These are phyloP conservation scores for Miltochrista miniata DNA, from an alignment of 2,888 invertebrate species.

Conservation along the genomic window DNA sequence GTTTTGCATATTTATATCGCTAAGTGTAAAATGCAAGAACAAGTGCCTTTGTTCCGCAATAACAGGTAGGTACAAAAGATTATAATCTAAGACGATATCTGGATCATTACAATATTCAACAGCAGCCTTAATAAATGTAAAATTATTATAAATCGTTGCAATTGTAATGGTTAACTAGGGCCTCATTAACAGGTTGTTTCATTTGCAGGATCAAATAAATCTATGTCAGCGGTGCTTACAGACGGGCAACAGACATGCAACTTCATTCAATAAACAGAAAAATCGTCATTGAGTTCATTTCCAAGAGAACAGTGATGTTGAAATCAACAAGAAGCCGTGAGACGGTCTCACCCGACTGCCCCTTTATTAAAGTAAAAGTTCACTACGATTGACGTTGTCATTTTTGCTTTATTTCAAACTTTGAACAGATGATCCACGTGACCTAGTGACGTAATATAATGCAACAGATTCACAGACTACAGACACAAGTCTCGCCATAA, in stretches of 20 bases:
- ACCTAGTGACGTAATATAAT: too few relatives aligned
- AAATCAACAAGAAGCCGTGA: too few relatives aligned
- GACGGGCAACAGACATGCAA: slow-evolving; percentile 15
- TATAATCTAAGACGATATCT: slow-evolving; percentile 26
- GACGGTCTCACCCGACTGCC: too few relatives aligned
- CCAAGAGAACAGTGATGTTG: too few relatives aligned
- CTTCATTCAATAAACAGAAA: not conserved
- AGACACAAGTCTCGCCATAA: too few relatives aligned
- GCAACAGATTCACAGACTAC: too few relatives aligned
- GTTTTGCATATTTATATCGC: slow-evolving; percentile 23
- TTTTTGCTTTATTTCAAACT: too few relatives aligned
- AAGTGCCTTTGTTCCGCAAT: slow-evolving; percentile 26
- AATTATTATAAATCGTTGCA: slow-evolving; percentile 43
- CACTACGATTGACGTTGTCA: too few relatives aligned
- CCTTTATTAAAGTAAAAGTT: too few relatives aligned
- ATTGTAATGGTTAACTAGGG: slow-evolving; percentile 36
- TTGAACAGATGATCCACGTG: too few relatives aligned
- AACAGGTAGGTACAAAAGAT: slow-evolving; percentile 22
- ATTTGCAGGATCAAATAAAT: slow-evolving; percentile 35
- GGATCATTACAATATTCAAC: slow-evolving; percentile 10
- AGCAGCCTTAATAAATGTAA: slow-evolving; percentile 26
- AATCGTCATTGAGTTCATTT: too few relatives aligned
- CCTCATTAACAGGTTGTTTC: slow-evolving; percentile 42
- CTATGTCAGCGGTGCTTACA: slow-evolving; percentile 20
- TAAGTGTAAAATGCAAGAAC: slow-evolving; percentile 13